Base-by-base conservation (phyloP, 2,113 vertebrate species). In the Vidua macroura region DNA sequence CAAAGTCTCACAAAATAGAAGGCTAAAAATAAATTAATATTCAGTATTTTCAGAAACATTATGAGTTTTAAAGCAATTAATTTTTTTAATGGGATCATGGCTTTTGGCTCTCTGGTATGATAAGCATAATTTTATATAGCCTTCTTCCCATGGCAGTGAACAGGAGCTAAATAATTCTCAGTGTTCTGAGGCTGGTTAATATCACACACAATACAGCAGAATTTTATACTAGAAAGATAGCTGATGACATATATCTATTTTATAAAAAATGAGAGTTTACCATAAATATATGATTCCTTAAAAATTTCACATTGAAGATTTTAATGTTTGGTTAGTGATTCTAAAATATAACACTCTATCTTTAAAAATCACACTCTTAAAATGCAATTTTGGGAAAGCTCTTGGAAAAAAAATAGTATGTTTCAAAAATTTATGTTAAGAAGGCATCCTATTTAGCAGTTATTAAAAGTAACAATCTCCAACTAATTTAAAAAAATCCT, bases 341-440 rank as follows among this genome's bases (percentile, higher is more conserved):
- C 11, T 55, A 46, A 68, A 68, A 56, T 49, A 23, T 6, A 72
- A 35, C 2, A 39, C 3, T 53, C 7, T 35, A 7, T 14, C 12
- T 62, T 80, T 53, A 51, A 83, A 69, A 88, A 70, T 24, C 5
- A 9, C 23, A 7, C 35, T 82, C 25, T 43, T 48, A 24, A 56
- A n/a, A 15, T 7, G 19, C 7, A 30, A 0, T 31, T 3, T 28
- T 49, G 7, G 2, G 5, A 21, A 22, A 90, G 41, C 1, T 31
- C 20, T 73, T 60, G 5, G 3, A 74, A 85, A 84, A 84, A 86
- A 94, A 59, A 44, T 4, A 46, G 3, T 66, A 5, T 66, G 17
- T 10, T 83, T 92, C 7, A 35, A 92, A 92, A 88, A 66, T 12
- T 13, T 56, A 46, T n/a, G 24, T 27, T 19, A 39, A 48, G 27